Base-by-base conservation (phyloP, 2,797 vertebrate species). In the Pachyuromys duprasi region DNA sequence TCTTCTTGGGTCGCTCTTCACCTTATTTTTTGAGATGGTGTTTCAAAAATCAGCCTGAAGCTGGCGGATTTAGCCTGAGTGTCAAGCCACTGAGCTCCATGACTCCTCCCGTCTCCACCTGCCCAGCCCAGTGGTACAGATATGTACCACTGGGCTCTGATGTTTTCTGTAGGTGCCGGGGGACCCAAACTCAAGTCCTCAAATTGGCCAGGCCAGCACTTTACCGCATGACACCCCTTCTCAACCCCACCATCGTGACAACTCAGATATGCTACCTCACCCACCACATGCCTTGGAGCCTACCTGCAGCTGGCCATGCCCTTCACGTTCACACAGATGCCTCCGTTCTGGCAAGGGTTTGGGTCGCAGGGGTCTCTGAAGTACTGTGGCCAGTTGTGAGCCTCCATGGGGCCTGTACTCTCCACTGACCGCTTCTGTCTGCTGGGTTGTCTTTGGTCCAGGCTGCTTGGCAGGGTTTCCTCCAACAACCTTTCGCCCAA, bases 221-320 rank as follows among this genome's bases (percentile, higher is more conserved):
- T 84, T 39, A 39, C 49, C 13, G 7, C 8, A 8, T 82, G 62
- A 70, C 3, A 49, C 36, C 60, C 42, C 17, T 72, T 15, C 53
- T 15, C 9, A 7, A 8, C 24, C 28, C 5, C 20, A n/a, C 20
- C 3, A 5, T 3, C 49, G 24, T 88, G 20, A 60, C 0, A 0
- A 31, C 49, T 55, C 70, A 11, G n/a, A 17, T 67, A 65, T 33
- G 36, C 17, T 7, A 36, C 1, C 67, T 7, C 31, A 9, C 18
- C 31, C 18, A 1, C 42, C 4, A 7, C 80, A 26, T 12, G 14
- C 22, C 69, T 0, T 12, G 0, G 53, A 17, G 39, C 97, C 65
- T 98, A 99, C 99, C 99, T 99, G 99, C 99, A 99, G 74, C 97
- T 98, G 8, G 98, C 98, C 97, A 81, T 96, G 3, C 99, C 99